Evolutionary conservation across 2,888 invertebrate species (phyloP), one percentile per base, ranked within the genome.

Genomic region (Hololepta plana): DNA sequence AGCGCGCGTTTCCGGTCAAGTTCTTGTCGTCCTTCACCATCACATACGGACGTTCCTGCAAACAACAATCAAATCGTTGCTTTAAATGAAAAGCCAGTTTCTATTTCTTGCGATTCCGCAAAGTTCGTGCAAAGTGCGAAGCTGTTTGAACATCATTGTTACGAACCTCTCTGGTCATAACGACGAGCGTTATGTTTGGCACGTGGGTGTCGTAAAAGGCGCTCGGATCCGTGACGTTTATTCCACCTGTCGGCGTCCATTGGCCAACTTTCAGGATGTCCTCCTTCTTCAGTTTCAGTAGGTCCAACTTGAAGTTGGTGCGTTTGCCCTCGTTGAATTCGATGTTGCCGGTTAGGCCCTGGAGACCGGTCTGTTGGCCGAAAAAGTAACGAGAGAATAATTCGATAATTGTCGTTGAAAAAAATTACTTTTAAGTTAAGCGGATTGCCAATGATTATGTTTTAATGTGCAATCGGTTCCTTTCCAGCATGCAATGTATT

Each of bases 21-120:
- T 84, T 85, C 53, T 69, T 72, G 31, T 80, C 81, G 33, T 75
- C 72, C 42, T 76, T 80, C 25, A 85, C 74, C 85, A 87, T 87
- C 3, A 88, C 85, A 54, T 88, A 88, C 0, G 88, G 88, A 37
- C 74, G 75, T 46, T 87, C 87, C 87, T 87, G 55, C 1, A 52
- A 44, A 17, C 17, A 17, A 17, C 17, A 17, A 17, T 17, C 17
- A 17, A 8, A 17, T n/a, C n/a, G n/a, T n/a, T n/a, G n/a, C n/a
- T n/a, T n/a, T n/a, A n/a, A n/a, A n/a, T n/a, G n/a, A n/a, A n/a
- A n/a, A n/a, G n/a, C n/a, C n/a, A n/a, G n/a, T n/a, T n/a, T n/a
- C n/a, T n/a, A n/a, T 31, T 33, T n/a, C n/a, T n/a, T n/a, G n/a
- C n/a, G n/a, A n/a, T n/a, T n/a, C n/a, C n/a, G n/a, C n/a, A n/a